A percentile compares a stretch with the other conserved stretches of the same genome.
These are phyloP conservation scores for Apistogramma diplotaenia DNA, from an alignment of 2,113 vertebrate genomes.

Conservation along the genomic window DNA sequence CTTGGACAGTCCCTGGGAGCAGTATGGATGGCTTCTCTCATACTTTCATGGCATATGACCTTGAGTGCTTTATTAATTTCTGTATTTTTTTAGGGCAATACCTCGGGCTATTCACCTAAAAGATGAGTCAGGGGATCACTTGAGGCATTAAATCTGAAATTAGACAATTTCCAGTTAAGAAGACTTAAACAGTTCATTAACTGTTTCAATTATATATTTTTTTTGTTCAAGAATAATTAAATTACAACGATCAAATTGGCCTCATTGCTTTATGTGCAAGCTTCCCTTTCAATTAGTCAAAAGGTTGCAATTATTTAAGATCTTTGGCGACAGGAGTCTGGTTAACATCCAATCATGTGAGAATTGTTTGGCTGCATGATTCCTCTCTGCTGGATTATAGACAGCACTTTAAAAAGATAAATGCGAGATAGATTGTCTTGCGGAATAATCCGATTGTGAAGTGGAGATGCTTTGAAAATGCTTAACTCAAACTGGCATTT, in stretches of 20 bases:
- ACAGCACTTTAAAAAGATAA: neutral
- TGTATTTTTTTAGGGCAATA: slow-evolving; percentile 65
- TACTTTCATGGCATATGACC: slow-evolving; percentile 60
- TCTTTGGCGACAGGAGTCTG: slow-evolving; percentile 10
- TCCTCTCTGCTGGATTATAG: neutral
- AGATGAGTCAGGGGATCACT: slow-evolving; percentile 64
- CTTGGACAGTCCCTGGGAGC: slow-evolving; percentile 36
- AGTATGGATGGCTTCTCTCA: slow-evolving; percentile 31
- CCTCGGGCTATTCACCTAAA: slow-evolving; percentile 54
- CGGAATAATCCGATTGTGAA: neutral
- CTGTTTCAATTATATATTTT: slow-evolving; percentile 57
- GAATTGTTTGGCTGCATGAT: neutral
- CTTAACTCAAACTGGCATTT: slow-evolving; percentile 2
- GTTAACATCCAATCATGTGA: neutral
- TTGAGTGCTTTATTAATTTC: slow-evolving; percentile 69
- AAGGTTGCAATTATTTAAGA: slow-evolving; percentile 52
- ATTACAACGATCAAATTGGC: slow-evolving; percentile 60
- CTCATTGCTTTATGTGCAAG: slow-evolving; percentile 23
- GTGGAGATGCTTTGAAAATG: slow-evolving; percentile 11
- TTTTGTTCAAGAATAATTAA: slow-evolving; percentile 57
- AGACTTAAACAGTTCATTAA: slow-evolving; percentile 60
- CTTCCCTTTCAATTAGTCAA: slow-evolving; percentile 58
- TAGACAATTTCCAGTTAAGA: slow-evolving; percentile 58
- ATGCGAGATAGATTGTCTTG: neutral
- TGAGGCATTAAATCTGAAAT: slow-evolving; percentile 51